These are phyloP conservation scores for Platerodrilus igneus DNA, from an alignment of 2,888 invertebrate genomes.

Conservation along the genomic window DNA sequence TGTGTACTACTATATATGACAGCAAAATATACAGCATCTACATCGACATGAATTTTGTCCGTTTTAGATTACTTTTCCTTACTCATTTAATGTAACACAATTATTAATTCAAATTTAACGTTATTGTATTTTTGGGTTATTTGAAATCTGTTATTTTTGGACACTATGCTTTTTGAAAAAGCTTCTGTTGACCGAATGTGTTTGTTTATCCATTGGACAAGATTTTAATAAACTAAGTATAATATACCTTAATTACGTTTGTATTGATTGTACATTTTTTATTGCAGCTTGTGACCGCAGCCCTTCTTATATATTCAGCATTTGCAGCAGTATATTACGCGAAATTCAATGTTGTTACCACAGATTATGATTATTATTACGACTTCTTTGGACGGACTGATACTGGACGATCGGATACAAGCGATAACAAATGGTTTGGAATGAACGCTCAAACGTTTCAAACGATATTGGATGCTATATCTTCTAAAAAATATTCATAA, in stretches of 20 bases:
- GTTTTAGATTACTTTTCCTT: too few relatives aligned
- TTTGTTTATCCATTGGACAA: too few relatives aligned
- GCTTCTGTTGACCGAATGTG: too few relatives aligned
- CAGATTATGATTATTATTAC: conserved; percentile 70
- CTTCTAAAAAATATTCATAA: conserved; percentile 48
- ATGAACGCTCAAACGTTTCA: conserved; percentile 61
- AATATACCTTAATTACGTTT: neutral
- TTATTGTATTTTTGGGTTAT: too few relatives aligned
- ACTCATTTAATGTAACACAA: too few relatives aligned
- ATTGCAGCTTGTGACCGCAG: conserved; percentile 73
- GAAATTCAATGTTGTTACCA: conserved; percentile 78
- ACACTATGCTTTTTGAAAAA: too few relatives aligned
- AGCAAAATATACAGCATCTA: too few relatives aligned
- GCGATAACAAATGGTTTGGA: conserved; percentile 50
- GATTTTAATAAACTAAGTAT: too few relatives aligned
- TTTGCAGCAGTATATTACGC: conserved; percentile 84
- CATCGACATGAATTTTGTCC: too few relatives aligned
- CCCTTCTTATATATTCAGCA: conserved; percentile 75
- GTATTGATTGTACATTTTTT: conserved; percentile 6
- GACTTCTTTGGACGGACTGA: conserved; percentile 66
- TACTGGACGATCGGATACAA: conserved; percentile 47
- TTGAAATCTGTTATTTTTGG: too few relatives aligned
- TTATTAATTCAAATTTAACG: too few relatives aligned
- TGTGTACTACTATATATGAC: too few relatives aligned
- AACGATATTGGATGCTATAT: conserved; percentile 60